Percentiles rank a stretch among this genome's conserved stretches.
Conservation (phyloP, 2,113 vertebrate species). For the Sphaerodactylus townsendi region DNA sequence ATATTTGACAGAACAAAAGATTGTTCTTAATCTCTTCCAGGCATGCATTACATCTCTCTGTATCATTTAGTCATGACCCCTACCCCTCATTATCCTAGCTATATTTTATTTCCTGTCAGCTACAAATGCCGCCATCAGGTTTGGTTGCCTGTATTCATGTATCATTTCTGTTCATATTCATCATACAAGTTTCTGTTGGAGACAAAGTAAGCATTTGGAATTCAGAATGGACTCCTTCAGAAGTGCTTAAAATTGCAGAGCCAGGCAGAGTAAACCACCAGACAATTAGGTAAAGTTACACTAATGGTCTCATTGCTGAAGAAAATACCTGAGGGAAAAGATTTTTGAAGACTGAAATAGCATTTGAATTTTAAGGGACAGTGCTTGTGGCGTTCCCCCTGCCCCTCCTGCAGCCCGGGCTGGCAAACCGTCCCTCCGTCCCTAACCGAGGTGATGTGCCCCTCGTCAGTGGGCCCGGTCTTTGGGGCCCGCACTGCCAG, state of each 20-base stretch:
- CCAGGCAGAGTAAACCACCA: not conserved
- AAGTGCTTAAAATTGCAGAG: not conserved
- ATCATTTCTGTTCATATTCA: no score
- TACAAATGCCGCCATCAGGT: not conserved
- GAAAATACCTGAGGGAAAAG: slow-evolving; percentile 3
- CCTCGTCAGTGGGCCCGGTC: no score
- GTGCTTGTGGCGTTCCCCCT: no score
- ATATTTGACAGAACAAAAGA: not conserved
- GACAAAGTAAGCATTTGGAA: slow-evolving; percentile 3
- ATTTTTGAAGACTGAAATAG: not conserved
- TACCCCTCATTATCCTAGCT: not conserved
- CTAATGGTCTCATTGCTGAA: slow-evolving; percentile 13
- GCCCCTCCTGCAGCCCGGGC: no score
- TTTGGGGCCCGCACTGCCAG: no score
- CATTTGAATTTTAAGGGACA: no score
- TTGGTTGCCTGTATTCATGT: not conserved
- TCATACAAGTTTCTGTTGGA: not conserved
- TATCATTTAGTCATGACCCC: not conserved
- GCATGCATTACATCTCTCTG: not conserved
- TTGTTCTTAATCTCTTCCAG: slow-evolving; percentile 16
- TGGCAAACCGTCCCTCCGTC: no score
- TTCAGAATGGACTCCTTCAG: not conserved
- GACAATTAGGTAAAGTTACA: slow-evolving; percentile 14
- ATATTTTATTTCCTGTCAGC: not conserved
- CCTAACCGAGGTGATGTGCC: no score